A percentile compares a stretch with the other conserved stretches of the same genome.
Evolutionary conservation across 2,113 vertebrate species (phyloP).

Genomic region (Chlamydotis undulata): DNA sequence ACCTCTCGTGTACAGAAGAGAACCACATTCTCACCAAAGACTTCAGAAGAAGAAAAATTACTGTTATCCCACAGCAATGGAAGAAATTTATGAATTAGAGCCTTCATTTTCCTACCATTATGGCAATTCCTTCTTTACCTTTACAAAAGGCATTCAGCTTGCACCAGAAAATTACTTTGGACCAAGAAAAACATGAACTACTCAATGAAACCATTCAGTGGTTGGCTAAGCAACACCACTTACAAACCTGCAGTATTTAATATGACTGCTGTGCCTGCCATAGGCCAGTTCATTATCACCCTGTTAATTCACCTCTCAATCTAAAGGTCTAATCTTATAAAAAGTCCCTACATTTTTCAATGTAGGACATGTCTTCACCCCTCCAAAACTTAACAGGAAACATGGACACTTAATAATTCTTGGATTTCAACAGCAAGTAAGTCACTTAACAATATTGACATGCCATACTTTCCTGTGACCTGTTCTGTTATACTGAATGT

Average conservation of each 20-base stretch:
- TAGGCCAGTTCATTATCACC: neutral
- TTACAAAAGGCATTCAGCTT: neutral
- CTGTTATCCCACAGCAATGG: neutral
- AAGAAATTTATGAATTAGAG: neutral
- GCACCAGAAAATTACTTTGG: neutral
- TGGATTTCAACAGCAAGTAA: neutral
- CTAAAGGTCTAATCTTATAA: neutral
- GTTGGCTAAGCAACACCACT: neutral
- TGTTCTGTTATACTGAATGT: neutral
- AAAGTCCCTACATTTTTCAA: neutral
- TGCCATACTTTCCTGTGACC: rapidly evolving
- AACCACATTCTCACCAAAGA: neutral
- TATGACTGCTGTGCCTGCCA: neutral
- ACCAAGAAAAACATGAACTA: neutral
- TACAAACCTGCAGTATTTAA: neutral
- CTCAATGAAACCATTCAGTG: neutral
- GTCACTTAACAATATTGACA: neutral
- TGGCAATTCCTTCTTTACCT: neutral
- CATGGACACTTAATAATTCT: neutral
- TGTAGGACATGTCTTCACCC: neutral
- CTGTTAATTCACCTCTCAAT: neutral
- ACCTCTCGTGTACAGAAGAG: neutral
- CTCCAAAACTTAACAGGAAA: neutral
- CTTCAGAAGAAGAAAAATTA: neutral
- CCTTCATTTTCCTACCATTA: neutral